A percentile compares a stretch with the other conserved stretches of the same genome.
These are phyloP conservation scores for Tringa solitaria DNA, from an alignment of 2,113 vertebrate genomes.

Conservation along the genomic window DNA sequence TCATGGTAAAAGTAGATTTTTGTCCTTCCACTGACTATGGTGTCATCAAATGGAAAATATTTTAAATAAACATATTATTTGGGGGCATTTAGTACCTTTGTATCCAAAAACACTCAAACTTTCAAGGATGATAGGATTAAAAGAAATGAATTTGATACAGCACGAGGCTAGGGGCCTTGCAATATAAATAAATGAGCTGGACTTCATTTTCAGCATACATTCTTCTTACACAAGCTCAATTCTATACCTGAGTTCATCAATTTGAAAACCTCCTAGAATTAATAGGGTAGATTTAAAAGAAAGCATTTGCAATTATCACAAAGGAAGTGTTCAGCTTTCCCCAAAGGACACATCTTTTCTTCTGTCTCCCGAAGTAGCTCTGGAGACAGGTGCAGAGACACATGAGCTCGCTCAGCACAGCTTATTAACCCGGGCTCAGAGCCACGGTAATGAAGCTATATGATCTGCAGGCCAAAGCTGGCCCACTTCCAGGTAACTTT, in stretches of 20 bases:
- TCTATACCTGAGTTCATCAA: neutral
- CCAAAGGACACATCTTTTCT: neutral
- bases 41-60: neutral
- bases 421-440: neutral
- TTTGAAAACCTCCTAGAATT: neutral
- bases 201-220: neutral
- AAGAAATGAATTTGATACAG: neutral
- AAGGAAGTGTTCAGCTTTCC: neutral
- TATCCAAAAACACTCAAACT: neutral
- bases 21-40: neutral
- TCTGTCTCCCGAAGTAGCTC: neutral
- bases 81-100: neutral
- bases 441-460: neutral
- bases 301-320: neutral
- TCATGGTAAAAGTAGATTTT: neutral
- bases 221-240: neutral
- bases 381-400: neutral
- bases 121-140: neutral
- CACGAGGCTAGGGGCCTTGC: neutral
- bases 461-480: neutral
- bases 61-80: neutral
- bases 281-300: neutral
- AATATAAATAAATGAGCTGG: neutral
- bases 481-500: neutral
- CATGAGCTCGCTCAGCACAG: neutral